Percentiles rank a stretch among this genome's conserved stretches.
Evolutionary conservation across 2,888 invertebrate genomes (phyloP).

Genomic region (Epistrophe grossulariae): DNA sequence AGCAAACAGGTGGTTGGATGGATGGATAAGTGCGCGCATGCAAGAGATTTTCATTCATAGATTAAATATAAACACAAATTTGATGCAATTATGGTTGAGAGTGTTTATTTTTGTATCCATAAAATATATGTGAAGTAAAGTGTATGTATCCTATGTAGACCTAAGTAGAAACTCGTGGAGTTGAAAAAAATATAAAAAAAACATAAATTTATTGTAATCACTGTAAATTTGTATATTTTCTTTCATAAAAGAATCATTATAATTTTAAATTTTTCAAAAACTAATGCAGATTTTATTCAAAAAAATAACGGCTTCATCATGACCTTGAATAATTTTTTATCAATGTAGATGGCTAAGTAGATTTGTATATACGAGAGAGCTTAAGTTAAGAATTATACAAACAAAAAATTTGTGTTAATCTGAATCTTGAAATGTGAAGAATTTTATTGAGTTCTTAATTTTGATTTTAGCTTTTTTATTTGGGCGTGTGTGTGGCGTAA

Average conservation of each 20-base stretch:
- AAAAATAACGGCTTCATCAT: background rate
- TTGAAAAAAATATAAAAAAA: background rate
- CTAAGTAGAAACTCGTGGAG: background rate
- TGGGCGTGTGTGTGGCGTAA: background rate
- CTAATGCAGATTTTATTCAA: conserved; percentile 23
- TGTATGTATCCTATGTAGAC: background rate
- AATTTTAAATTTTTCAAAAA: conserved; percentile 15
- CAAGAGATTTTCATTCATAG: conserved; percentile 24
- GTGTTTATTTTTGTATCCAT: conserved; percentile 15
- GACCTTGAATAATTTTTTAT: conserved; percentile 14
- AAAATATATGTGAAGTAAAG: background rate
- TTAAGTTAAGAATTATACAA: background rate
- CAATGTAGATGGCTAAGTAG: background rate
- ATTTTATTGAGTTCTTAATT: background rate
- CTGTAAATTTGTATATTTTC: background rate
- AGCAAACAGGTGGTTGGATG: conserved; percentile 34
- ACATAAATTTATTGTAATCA: background rate
- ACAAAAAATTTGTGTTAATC: background rate
- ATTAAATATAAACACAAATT: conserved; percentile 21
- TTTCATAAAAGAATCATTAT: background rate
- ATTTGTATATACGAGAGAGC: background rate
- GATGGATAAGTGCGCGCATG: conserved; percentile 21
- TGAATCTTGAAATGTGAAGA: background rate
- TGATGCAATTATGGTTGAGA: conserved; percentile 21
- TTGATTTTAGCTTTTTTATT: background rate